These are phyloP conservation scores for Agriopis leucophaearia DNA, from an alignment of 2,888 invertebrate species.

Conservation along the genomic window DNA sequence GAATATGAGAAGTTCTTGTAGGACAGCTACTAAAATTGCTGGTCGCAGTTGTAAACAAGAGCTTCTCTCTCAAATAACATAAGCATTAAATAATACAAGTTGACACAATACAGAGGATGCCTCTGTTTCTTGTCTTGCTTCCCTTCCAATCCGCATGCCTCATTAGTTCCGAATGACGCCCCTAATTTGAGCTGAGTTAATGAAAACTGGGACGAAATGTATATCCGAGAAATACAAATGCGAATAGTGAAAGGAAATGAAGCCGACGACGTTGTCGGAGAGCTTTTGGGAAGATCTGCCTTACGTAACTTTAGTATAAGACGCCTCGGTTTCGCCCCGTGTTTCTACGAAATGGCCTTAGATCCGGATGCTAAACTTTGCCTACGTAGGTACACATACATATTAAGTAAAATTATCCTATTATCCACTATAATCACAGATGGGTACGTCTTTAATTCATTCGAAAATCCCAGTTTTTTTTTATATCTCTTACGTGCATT, in stretches of 20 bases:
- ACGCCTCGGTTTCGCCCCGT: background rate
- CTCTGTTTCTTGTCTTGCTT: conserved; percentile 21
- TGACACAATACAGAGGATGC: background rate
- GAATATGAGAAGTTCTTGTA: too few relatives aligned
- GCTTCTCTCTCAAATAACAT: background rate
- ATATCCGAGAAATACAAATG: conserved; percentile 1
- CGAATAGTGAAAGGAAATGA: conserved; percentile 2
- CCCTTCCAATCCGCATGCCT: conserved; percentile 20
- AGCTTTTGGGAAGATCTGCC: background rate
- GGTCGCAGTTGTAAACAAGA: background rate
- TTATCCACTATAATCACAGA: too few relatives aligned
- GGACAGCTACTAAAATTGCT: too few relatives aligned
- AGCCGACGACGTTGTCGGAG: background rate
- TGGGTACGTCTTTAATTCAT: too few relatives aligned
- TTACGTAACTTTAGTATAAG: background rate
- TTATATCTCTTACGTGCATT: too few relatives aligned
- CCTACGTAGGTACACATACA: too few relatives aligned
- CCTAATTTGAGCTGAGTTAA: conserved; percentile 23
- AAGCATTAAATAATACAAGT: background rate
- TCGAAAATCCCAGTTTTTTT: too few relatives aligned
- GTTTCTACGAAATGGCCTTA: background rate
- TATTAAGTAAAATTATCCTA: too few relatives aligned
- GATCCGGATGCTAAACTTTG: too few relatives aligned
- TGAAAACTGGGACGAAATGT: conserved; percentile 22
- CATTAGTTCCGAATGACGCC: conserved; percentile 26